Evolutionary conservation across 2,797 vertebrate species (phyloP), one percentile per base, ranked within the genome.

Genomic region (Pampus argenteus): DNA sequence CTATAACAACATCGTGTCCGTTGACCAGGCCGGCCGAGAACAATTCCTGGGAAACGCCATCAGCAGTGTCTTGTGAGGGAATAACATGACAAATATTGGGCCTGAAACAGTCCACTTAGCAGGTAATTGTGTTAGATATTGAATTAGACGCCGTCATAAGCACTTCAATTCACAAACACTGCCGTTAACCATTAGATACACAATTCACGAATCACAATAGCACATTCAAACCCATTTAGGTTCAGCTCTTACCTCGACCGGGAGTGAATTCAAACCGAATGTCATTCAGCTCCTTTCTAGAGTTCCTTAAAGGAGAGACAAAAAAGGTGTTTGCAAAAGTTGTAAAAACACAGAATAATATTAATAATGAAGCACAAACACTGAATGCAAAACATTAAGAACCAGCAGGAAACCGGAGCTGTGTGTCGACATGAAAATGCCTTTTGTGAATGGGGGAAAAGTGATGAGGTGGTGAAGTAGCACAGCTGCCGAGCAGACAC

Each of bases 261-360:
- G 97, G 97, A 89, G 97, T 98, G 93, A 99, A 99, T 87, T 99
- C 97, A 93, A 99, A 99, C 73, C 97, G 95, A 94, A 98, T 98
- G 90, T 99, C 97, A 93, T 99, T 99, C 92, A 99, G 94, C 88
- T 99, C 97, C 87, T 98, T 99, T 91, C 89, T 97, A 82, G 96
- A 97, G 93, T 99, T 99, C 94, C 97, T 99, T 90, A 84, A 93
- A 81, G 61, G 52, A 62, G 29, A 88, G 40, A 79, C 18, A 44
- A 40, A 58, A 51, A 66, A 20, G 45, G 29, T 57, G 63, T 75
- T 14, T 70, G 17, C 23, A 23, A 25, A 28, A 74, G n/a, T n/a
- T n/a, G n/a, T n/a, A n/a, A n/a, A n/a, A n/a, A n/a, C n/a, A n/a
- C n/a, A n/a, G n/a, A n/a, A n/a, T n/a, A n/a, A n/a, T n/a, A n/a